Evolutionary conservation across 2,797 vertebrate species (phyloP), one percentile per base, ranked within the genome.

Genomic region (Paramormyrops hopkinsi): DNA sequence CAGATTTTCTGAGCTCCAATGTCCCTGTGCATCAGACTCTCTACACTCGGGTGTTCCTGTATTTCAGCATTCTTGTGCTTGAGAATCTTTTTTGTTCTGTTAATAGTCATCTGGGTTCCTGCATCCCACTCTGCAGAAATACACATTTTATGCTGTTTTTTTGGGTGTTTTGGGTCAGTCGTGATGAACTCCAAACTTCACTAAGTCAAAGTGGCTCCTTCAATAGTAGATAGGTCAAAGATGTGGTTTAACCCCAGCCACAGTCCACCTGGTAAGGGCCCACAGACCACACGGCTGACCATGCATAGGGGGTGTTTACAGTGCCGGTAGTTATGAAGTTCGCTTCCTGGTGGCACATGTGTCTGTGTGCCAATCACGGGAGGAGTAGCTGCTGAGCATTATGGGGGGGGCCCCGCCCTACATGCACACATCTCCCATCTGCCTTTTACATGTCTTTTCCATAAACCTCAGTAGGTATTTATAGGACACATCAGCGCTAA

Each of bases 391-490:
- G 25, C 22, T 69, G 22, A 33, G 62, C 29, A 69, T 12, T 11
- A n/a, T 56, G 2, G 69, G 14, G 29, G 29, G 29, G 41, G 33
- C 17, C 17, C 14, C 14, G 14, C 14, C 73, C 37, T 6, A 44
- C 17, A 73, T 17, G 37, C 65, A 37, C 93, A 91, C 89, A 92
- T 89, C 89, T 79, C 90, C 93, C 91, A 90, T 92, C 91, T 46
- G 5, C 37, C 62, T 14, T 33, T 89, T 93, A 93, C 93, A 93
- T 92, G 92, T 92, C 65, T 92, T 90, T 90, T 90, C 90, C 90
- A 76, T 12, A 90, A 94, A 95, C 94, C 95, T 95, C 94, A 92
- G 93, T 91, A 93, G 93, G 93, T 93, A 94, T 94, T 95, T 94
- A 94, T 91, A 91, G 90, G 89, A 92, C 89, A 92, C 92, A 92